Evolutionary conservation across 2,888 invertebrate species (phyloP), one percentile per base, ranked within the genome.

Genomic region (Brassicogethes aeneus): DNA sequence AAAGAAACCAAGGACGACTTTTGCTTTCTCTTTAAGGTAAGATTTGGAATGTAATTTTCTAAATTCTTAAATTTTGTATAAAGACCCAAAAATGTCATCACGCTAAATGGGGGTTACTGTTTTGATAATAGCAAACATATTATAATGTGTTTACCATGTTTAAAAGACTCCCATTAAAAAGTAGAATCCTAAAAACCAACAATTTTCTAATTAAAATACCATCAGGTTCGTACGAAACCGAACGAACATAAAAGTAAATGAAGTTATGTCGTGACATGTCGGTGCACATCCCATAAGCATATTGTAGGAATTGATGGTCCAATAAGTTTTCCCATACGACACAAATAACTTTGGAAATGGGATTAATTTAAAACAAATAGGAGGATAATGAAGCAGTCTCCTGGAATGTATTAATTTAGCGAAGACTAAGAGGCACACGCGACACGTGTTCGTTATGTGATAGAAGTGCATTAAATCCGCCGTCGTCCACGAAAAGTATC

Each of bases 311-410:
- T 23, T 23, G 23, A 23, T 23, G 23, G 23, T 23, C 23, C 23
- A 23, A 23, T 23, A 23, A 7, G 5, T 23, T 10, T 5, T 10
- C 10, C 5, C 23, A 7, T 5, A 23, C 23, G 23, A 10, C 5
- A 10, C 5, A 10, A 23, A 23, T 23, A 23, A 23, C 5, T 23
- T 23, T 10, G 5, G 23, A 23, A 23, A 23, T 23, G 23, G 23
- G 23, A 23, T 23, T 23, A 23, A 23, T 23, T 23, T 23, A 23
- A 23, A 23, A 23, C 23, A 23, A 23, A 23, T 23, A 23, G 23
- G 23, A 23, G 10, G 23, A 23, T 23, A 23, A 23, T 23, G 23
- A 23, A 23, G 23, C 23, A 23, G 23, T 23, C 23, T 23, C 23
- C 23, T 5, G 23, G 23, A 23, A 23, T 23, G 23, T 23, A 23